Conservation (phyloP, 2,797 vertebrate genomes). For the Myotis findleyi region DNA sequence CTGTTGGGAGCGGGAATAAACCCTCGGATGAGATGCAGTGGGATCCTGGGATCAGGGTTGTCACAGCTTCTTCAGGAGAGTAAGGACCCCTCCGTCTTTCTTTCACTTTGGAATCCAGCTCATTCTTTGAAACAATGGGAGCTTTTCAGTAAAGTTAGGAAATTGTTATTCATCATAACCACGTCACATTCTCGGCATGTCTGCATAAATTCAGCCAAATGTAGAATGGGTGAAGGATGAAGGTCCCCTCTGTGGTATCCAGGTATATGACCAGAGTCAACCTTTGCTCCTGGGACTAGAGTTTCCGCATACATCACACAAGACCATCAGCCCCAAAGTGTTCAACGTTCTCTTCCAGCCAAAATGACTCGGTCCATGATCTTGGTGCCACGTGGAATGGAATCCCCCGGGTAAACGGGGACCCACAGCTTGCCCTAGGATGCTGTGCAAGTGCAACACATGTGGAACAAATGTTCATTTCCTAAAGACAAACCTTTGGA, state of each 20-base stretch:
- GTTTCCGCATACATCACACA: background rate
- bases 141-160: background rate
- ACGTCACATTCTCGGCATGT: background rate
- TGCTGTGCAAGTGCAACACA: background rate
- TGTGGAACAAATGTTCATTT: background rate
- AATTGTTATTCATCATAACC: background rate
- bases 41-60: accelerated
- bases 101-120: background rate
- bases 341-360: background rate
- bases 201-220: background rate
- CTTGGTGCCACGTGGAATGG: accelerated
- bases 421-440: background rate
- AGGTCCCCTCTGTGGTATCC: no score
- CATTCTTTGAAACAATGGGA: background rate
- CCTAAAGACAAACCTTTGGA: constrained; percentile 55
- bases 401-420: accelerated
- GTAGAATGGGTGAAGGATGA: background rate
- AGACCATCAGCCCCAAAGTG: background rate
- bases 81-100: background rate
- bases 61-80: accelerated
- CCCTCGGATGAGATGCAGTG: accelerated
- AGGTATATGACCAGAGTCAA: background rate
- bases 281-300: background rate
- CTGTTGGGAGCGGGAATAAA: accelerated
- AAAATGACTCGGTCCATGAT: background rate